phyloP scores from a whole-genome alignment of 2,797 vertebrate genomes.

The Falco peregrinus region DNA sequence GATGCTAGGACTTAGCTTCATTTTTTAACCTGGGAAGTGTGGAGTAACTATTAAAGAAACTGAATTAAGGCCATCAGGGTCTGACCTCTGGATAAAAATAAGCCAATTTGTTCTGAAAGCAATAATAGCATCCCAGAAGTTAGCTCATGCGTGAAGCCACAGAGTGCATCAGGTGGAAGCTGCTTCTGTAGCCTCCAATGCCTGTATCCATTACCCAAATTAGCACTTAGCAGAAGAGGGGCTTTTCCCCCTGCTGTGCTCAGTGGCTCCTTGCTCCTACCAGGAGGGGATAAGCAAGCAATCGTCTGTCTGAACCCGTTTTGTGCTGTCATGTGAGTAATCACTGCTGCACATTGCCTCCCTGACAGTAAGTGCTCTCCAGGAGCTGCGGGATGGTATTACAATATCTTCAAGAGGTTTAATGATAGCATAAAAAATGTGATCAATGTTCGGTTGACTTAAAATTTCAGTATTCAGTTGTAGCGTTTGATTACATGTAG shows the following conservation, averaged over 20 bases:
- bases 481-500: neutral
- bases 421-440: neutral
- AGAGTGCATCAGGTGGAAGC: neutral
- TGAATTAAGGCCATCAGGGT: neutral
- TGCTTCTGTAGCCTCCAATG: neutral
- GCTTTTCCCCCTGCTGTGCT: neutral
- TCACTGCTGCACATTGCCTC: neutral
- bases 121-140: neutral
- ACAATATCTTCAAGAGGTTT: neutral
- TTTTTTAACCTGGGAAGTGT: neutral
- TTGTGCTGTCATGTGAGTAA: neutral
- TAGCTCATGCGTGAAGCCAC: neutral
- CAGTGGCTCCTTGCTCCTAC: neutral
- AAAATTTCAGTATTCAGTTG: neutral
- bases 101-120: constrained; percentile 8
- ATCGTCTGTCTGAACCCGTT: neutral
- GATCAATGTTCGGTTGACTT: neutral
- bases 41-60: neutral
- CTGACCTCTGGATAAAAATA: neutral
- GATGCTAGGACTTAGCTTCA: neutral
- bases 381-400: neutral
- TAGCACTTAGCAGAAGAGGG: neutral
- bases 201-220: constrained; percentile 28
- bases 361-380: neutral
- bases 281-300: neutral